phyloP scores from a whole-genome alignment of 2,113 vertebrate genomes.

The Casuarius casuarius region DNA sequence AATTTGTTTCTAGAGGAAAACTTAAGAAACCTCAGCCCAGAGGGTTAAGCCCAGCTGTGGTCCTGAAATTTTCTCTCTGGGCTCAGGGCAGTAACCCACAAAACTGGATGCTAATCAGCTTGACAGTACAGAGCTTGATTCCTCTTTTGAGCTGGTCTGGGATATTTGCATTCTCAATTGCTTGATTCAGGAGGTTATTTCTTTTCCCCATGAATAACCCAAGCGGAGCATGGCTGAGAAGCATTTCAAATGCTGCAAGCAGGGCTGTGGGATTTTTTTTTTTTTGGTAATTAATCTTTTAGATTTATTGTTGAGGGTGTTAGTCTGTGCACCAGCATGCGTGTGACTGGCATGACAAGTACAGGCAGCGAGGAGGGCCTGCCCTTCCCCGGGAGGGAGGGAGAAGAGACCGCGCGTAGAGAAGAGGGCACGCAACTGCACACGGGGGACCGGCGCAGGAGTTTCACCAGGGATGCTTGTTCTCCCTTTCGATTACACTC shows the following conservation, averaged over 20 bases:
- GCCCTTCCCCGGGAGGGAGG: conserved; percentile 15
- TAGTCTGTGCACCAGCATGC: conserved; percentile 43
- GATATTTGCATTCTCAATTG: conserved; percentile 68
- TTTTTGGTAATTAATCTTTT: conserved; percentile 62
- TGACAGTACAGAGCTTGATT: conserved; percentile 10
- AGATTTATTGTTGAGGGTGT: conserved; percentile 62
- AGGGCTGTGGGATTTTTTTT: conserved; percentile 18
- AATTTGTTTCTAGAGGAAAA: conserved; percentile 10
- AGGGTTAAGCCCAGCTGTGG: neutral
- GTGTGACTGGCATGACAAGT: conserved; percentile 71
- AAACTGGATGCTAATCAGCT: conserved; percentile 38
- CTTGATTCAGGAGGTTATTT: conserved; percentile 59
- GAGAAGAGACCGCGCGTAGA: neutral
- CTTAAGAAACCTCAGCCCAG: neutral
- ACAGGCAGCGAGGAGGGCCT: neutral
- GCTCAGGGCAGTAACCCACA: neutral
- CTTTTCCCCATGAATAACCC: conserved; percentile 58
- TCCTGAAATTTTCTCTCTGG: neutral
- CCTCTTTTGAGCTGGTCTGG: conserved; percentile 43
- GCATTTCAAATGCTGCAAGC: conserved; percentile 47
- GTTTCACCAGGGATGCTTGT: neutral
- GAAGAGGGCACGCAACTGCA: neutral
- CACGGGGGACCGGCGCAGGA: conserved; percentile 3
- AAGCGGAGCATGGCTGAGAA: neutral
- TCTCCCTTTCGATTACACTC: neutral